Base-by-base conservation (phyloP, 2,888 invertebrate genomes). In the Nesidiocoris tenuis region DNA sequence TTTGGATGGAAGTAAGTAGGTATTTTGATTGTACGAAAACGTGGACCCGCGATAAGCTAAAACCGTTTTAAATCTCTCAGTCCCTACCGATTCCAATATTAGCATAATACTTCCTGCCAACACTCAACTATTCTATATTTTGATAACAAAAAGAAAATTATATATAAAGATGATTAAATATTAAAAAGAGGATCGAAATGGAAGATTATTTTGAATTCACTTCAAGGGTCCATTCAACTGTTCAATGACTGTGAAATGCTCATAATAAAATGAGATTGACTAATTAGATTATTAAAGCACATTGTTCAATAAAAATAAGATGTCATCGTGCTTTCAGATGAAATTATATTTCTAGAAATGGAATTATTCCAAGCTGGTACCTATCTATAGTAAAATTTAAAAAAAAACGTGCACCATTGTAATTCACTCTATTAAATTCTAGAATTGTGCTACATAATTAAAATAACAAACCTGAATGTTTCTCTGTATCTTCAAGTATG, bases 201-300 rank as follows among this genome's bases (percentile, higher is more conserved):
- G 59, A 70, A 57, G 70, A 70, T 59, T 61, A 70, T 59, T 59
- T 59, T 59, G 61, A 70, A 70, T 57, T 70, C 70, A 61, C 70
- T 70, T 70, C 59, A 70, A 70, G 70, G 70, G 70, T 70, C 70
- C 70, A 70, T 70, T 70, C 23, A 70, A 70, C 24, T 70, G 70
- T 70, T 70, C 70, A 70, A 70, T 70, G 70, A 70, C 70, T 70
- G 70, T 70, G 70, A 70, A 70, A 70, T 59, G 70, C 70, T 70
- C 70, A 70, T 70, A 18, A 59, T 59, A 17, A 7, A 25, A 59
- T 70, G 70, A 70, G 70, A 70, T 24, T 59, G 70, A 70, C 70
- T 70, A 24, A 70, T 70, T 70, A 70, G 70, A 59, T 25, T 70
- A 70, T 23, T 70, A 70, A 21, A 57, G 70, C 70, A 57, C 70